Evolutionary conservation across 2,888 invertebrate genomes (phyloP).

Genomic region (Temnothorax unifasciatus): DNA sequence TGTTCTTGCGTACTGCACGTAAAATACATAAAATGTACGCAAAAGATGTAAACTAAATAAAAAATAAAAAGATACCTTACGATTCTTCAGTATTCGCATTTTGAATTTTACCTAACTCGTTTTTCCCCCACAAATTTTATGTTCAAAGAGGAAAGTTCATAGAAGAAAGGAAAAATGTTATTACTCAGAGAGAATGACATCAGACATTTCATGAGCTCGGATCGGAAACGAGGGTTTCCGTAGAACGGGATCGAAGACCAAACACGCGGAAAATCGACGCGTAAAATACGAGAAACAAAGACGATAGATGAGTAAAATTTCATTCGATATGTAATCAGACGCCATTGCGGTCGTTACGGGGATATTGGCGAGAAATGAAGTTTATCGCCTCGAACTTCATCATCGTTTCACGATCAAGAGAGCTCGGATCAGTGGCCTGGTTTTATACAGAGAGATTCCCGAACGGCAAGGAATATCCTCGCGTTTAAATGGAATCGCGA

Average conservation of each 20-base stretch:
- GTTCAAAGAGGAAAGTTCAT: background rate
- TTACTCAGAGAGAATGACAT: conserved; percentile 41
- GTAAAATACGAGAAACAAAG: conserved; percentile 50
- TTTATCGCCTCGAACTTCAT: conserved; percentile 28
- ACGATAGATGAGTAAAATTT: conserved; percentile 43
- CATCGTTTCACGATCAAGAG: conserved; percentile 52
- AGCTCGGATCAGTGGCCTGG: conserved; percentile 17
- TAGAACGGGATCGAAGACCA: conserved; percentile 29
- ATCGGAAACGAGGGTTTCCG: conserved; percentile 12
- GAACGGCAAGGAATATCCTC: conserved; percentile 43
- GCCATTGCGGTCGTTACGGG: background rate
- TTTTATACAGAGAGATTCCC: conserved; percentile 43
- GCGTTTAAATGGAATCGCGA: conserved; percentile 47
- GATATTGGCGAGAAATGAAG: conserved; percentile 20
- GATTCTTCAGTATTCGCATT: conserved; percentile 5
- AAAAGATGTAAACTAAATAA: background rate
- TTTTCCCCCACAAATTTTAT: conserved; percentile 29
- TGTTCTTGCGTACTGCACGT: background rate
- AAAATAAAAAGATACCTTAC: conserved; percentile 13
- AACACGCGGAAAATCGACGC: conserved; percentile 40
- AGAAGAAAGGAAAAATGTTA: conserved; percentile 52
- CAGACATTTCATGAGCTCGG: conserved; percentile 23
- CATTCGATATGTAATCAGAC: conserved; percentile 46
- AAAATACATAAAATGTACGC: conserved; percentile 18
- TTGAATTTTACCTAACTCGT: background rate